Evolutionary conservation across 2,113 vertebrate species (phyloP), one percentile per base, ranked within the genome.

Genomic region (Cephalopterus ornatus): DNA sequence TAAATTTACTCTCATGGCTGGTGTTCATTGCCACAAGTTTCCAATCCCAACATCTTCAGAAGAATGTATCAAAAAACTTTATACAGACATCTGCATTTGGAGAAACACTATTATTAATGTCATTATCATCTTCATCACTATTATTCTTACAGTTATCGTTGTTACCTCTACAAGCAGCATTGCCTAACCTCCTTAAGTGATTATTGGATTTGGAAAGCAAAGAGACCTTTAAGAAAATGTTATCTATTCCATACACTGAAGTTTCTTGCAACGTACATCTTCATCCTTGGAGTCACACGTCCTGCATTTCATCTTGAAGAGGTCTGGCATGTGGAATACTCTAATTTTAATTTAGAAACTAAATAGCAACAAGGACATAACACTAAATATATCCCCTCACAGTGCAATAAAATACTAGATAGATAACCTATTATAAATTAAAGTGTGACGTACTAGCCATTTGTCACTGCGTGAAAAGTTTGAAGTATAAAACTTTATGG

Each of bases 251-350:
- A 6, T 53, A 62, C 4, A 26, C 8, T n/a, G 20, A 28, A 47
- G 24, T 41, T 72, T 58, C 39, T 63, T 3, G 1, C 5, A 18
- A 9, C 0, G 0, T 23, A 5, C 9, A 4, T 37, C 20, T 24
- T 32, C 18, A 35, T 78, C 15, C 23, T 63, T 79, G 9, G 21
- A 88, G 20, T 5, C 8, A 2, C 33, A n/a, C 2, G 2, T 7
- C 11, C 9, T 39, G 39, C 21, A 19, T 76, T 93, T 88, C 41
- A 22, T 52, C 24, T 72, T 74, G 23, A 27, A 63, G 19, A 82
- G 17, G 10, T 3, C 26, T 85, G 32, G 32, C 9, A 32, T 8
- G 5, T 55, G 6, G 24, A 88, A 24, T 73, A 42, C 8, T 70
- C 16, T 11, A 2, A 19, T 55, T 82, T 92, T 73, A 39, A 56